phyloP scores from a whole-genome alignment of 1,140 invertebrate genomes.

The Hypsibius dujardini region DNA sequence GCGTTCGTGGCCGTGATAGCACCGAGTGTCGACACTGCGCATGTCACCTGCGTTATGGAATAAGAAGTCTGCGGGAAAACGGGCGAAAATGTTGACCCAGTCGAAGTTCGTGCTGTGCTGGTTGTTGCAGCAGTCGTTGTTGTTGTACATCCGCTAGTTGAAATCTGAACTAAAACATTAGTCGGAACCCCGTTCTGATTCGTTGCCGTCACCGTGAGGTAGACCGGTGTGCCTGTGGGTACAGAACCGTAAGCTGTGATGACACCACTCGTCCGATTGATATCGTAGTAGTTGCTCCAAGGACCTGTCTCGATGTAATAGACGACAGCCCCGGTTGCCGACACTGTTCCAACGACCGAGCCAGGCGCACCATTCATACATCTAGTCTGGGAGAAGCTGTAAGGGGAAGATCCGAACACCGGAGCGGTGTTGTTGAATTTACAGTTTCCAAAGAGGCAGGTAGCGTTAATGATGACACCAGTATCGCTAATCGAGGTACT shows the following conservation, averaged over 20 bases:
- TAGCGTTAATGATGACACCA: background rate
- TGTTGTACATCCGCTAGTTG: background rate
- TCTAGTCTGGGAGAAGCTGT: background rate
- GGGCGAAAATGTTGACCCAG: no score
- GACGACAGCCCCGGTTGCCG: background rate
- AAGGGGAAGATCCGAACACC: background rate
- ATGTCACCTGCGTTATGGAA: no score
- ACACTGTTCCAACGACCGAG: background rate
- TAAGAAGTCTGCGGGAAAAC: no score
- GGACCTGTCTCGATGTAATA: slow-evolving; percentile 8
- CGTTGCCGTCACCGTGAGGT: background rate
- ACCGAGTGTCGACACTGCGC: no score
- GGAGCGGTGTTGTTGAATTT: background rate
- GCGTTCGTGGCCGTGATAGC: no score
- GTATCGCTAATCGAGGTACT: background rate
- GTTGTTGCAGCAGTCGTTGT: background rate
- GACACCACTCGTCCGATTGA: background rate
- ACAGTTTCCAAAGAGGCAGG: background rate
- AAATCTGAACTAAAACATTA: background rate
- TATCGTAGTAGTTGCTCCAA: background rate
- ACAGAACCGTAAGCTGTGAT: background rate
- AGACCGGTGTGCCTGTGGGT: background rate
- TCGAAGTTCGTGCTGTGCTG: no score
- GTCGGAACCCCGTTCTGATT: background rate
- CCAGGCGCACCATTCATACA: background rate